A percentile compares a stretch with the other conserved stretches of the same genome.
Evolutionary conservation across 2,888 invertebrate genomes (phyloP).

Genomic region (Nomada goodeniana): DNA sequence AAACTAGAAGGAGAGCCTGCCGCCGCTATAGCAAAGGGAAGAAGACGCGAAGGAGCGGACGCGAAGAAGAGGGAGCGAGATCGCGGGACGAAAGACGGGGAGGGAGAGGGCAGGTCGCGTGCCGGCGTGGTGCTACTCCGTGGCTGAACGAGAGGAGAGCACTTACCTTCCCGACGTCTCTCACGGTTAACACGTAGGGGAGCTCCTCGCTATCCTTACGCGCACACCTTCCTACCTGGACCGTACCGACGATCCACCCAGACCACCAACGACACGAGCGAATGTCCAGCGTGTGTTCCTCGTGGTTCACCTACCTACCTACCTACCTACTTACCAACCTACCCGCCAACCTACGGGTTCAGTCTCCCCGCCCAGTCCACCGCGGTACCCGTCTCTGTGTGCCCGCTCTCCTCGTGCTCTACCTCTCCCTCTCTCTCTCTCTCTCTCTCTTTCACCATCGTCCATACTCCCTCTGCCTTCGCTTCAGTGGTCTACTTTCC

Average conservation of each 20-base stretch:
- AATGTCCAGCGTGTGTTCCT: constrained; percentile 46
- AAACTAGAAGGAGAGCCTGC: constrained; percentile 50
- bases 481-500: constrained; percentile 16
- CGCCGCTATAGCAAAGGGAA: constrained; percentile 35
- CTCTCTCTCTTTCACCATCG: constrained; percentile 2
- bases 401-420: constrained; percentile 26
- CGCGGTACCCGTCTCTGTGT: constrained; percentile 37
- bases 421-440: constrained; percentile 14
- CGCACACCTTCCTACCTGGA: constrained; percentile 37
- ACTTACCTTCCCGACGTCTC: constrained; percentile 79
- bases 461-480: not conserved
- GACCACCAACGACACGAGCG: constrained; percentile 30
- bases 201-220: constrained; percentile 62
- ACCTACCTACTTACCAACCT: constrained; percentile 80
- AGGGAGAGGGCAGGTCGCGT: constrained; percentile 81
- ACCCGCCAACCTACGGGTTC: constrained; percentile 77
- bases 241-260: constrained; percentile 48
- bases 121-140: constrained; percentile 82
- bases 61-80: constrained; percentile 25
- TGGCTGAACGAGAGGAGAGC: constrained; percentile 75
- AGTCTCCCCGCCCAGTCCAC: constrained; percentile 79
- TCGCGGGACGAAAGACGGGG: constrained; percentile 50
- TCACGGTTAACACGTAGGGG: constrained; percentile 77
- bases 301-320: constrained; percentile 77
- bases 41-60: constrained; percentile 16